Base-by-base conservation (phyloP, 2,888 invertebrate genomes). In the Yponomeuta sedellus region DNA sequence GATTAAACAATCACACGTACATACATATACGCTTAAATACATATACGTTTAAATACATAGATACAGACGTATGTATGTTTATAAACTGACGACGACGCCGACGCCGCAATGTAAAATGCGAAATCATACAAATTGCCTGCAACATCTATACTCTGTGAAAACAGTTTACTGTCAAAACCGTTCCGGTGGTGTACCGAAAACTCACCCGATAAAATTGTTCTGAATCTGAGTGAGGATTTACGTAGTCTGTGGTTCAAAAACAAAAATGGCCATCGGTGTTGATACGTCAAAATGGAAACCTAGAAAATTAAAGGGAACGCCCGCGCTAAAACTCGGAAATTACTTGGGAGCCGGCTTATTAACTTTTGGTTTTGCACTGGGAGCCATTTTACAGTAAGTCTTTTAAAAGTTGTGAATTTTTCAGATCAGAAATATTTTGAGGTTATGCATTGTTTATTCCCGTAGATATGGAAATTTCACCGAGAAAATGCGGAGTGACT, bases 241-340 rank as follows among this genome's bases (percentile, higher is more conserved):
- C n/a, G n/a, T n/a, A n/a, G 5, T 28, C 2, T 5, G 5, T 4
- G 28, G 34, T 34, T 8, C 6, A 34, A 34, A 34, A 34, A 64
- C 39, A 71, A 81, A 85, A 74, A 92, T 92, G 92, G 92, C 91
- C 68, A 87, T 90, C 70, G 91, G 92, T 66, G 80, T 92, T 66
- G 93, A 93, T 85, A 85, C 86, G 65, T 91, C 85, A 71, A 91
- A 89, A 77, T 90, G 94, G 79, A 95, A 95, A 89, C 94, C 94
- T 70, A 91, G 94, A 81, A 91, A 92, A 85, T 82, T 94, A 68
- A 91, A 88, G 80, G 94, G 94, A 72, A 94, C 95, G 61, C 94
- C 94, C 61, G 92, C 94, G 64, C 92, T 87, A 70, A 77, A 73
- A 69, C 86, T 91, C 68, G 84, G 94, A 70, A 94, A 94, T 79